Evolutionary conservation across 2,797 vertebrate genomes (phyloP).

Genomic region (Halcyon smyrnensis): DNA sequence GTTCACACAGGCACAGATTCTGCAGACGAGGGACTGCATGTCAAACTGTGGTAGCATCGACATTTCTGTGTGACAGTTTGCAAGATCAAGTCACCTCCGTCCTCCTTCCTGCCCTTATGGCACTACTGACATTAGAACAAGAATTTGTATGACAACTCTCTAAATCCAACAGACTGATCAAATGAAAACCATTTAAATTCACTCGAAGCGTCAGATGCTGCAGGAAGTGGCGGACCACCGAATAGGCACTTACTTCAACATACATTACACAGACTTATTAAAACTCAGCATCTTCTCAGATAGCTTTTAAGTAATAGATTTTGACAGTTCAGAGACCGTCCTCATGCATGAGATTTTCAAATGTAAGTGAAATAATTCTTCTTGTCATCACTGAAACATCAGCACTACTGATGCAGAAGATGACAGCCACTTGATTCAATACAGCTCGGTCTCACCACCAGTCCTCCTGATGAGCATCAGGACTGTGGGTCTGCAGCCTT

Average conservation of each 20-base stretch:
- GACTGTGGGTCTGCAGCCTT: neutral
- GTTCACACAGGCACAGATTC: neutral
- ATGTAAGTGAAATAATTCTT: neutral
- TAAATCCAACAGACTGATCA: neutral
- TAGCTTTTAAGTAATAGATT: neutral
- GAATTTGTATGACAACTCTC: neutral
- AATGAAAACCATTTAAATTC: neutral
- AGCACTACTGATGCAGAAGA: neutral
- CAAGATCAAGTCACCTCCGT: neutral
- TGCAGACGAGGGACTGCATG: neutral
- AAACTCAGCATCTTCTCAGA: neutral
- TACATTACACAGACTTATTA: neutral
- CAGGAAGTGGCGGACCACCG: neutral
- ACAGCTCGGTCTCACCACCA: neutral
- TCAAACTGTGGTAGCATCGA: neutral
- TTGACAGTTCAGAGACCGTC: neutral
- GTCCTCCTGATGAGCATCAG: neutral
- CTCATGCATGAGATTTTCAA: neutral
- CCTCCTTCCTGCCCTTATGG: neutral
- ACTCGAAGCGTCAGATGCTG: neutral
- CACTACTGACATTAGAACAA: neutral
- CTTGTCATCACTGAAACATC: neutral
- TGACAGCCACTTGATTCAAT: neutral
- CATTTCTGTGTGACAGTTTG: neutral
- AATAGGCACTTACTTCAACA: neutral